Evolutionary conservation across 2,797 vertebrate genomes (phyloP), one percentile per base, ranked within the genome.

Genomic region (Lacerta agilis): DNA sequence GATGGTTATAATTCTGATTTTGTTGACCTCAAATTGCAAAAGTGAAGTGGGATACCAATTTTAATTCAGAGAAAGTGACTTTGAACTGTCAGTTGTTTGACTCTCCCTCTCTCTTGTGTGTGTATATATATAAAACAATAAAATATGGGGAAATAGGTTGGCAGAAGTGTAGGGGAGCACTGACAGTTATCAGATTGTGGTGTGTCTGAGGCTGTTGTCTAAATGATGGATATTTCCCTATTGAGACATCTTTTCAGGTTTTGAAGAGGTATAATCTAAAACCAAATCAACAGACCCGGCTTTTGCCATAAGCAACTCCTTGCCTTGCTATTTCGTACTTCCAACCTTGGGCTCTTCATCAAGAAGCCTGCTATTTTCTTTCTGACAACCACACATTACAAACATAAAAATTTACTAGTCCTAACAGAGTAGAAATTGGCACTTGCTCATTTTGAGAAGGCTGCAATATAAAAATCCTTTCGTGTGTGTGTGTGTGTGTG

Each of bases 161-260:
- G 94, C 93, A 90, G 90, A 58, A 90, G 94, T 95, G 93, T 93
- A 92, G 89, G 92, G 11, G 92, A 87, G 87, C 92, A 88, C 91
- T 95, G 96, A 95, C 95, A 96, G 79, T 93, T 96, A 95, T 93
- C 93, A 93, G 91, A 91, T 90, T 85, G 92, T 92, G 95, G 92
- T 93, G 2, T 96, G 95, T 90, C 94, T 95, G 92, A 91, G 76
- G 77, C 93, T 86, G 91, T 94, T 43, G 11, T 93, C 91, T 94
- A 94, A 86, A 49, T 93, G 95, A 95, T 95, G 92, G 91, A 94
- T 94, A 88, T 94, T 84, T 90, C 91, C 61, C 73, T 33, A 67
- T 94, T 90, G 90, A 86, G 91, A 90, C 67, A 80, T 89, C 80
- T 94, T 91, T 91, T 88, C 90, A 75, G 93, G 87, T 89, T 96